Percentiles rank a stretch among this genome's conserved stretches.
These are phyloP conservation scores for Steromphala cineraria DNA, from an alignment of 2,888 invertebrate genomes.

Conservation along the genomic window DNA sequence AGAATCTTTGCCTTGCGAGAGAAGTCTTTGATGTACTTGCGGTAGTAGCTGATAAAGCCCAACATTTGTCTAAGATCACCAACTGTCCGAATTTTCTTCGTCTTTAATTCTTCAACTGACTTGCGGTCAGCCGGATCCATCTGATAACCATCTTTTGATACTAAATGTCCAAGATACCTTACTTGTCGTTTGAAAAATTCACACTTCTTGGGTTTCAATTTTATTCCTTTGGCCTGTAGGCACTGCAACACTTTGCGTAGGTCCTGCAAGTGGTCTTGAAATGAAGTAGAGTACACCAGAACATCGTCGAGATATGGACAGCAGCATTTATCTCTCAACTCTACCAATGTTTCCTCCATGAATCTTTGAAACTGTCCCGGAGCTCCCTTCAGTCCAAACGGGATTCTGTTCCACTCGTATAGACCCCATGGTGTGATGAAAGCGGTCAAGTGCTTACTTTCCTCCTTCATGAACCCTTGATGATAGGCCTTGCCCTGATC, in stretches of 20 bases:
- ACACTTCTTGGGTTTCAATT: neutral
- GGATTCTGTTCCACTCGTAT: conserved; percentile 2
- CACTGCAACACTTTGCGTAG: neutral
- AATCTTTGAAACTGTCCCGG: neutral
- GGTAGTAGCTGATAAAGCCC: conserved; percentile 8
- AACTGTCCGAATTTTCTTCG: neutral
- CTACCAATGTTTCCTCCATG: neutral
- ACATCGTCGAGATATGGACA: neutral
- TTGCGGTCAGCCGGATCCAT: conserved; percentile 10
- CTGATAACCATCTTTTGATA: conserved; percentile 2
- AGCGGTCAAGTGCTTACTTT: neutral
- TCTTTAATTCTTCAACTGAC: neutral
- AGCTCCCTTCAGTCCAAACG: neutral
- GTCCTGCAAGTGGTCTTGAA: neutral
- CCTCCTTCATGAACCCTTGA: neutral
- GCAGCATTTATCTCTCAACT: neutral
- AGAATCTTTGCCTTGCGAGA: conserved; percentile 6
- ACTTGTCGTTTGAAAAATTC: no score
- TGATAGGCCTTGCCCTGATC: neutral
- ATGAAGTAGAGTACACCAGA: neutral
- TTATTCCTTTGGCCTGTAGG: neutral
- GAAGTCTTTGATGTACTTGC: conserved; percentile 9
- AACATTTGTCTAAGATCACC: conserved; percentile 13
- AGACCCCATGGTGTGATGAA: conserved; percentile 2
- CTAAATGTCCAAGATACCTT: conserved; percentile 1